Evolutionary conservation across 2,113 vertebrate genomes (phyloP).

Genomic region (Alethe diademata): DNA sequence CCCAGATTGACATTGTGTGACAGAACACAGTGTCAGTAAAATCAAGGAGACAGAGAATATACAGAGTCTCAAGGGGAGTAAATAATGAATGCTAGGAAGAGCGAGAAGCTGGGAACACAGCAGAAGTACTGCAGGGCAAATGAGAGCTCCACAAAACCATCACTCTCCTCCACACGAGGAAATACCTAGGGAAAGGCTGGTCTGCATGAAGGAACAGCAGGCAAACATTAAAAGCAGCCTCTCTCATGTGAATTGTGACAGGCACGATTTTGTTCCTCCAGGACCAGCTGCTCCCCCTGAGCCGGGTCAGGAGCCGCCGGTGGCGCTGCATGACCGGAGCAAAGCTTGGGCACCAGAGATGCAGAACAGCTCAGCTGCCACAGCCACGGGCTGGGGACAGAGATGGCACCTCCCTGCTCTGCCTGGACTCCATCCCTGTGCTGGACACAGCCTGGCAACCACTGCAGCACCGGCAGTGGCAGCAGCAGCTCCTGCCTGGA

Average conservation of each 20-base stretch:
- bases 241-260: background rate
- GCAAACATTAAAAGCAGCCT: background rate
- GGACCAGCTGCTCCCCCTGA: background rate
- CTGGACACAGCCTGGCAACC: background rate
- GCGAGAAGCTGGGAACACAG: constrained; percentile 21
- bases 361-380: background rate
- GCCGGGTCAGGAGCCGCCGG: background rate
- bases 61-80: constrained; percentile 25
- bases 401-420: background rate
- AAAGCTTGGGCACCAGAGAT: background rate
- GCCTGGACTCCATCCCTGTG: rapidly evolving
- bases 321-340: background rate
- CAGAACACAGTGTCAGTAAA: constrained; percentile 53
- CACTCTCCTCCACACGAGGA: background rate
- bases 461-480: background rate
- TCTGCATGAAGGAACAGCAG: background rate
- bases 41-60: constrained; percentile 52
- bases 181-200: background rate
- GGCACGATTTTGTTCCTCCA: background rate
- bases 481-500: background rate
- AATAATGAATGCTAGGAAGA: constrained; percentile 54
- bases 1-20: constrained; percentile 32
- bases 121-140: constrained; percentile 28
- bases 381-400: background rate
- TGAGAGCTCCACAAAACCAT: background rate